Conservation (phyloP, 1,140 invertebrate genomes). For the Diorhabda elongata region DNA sequence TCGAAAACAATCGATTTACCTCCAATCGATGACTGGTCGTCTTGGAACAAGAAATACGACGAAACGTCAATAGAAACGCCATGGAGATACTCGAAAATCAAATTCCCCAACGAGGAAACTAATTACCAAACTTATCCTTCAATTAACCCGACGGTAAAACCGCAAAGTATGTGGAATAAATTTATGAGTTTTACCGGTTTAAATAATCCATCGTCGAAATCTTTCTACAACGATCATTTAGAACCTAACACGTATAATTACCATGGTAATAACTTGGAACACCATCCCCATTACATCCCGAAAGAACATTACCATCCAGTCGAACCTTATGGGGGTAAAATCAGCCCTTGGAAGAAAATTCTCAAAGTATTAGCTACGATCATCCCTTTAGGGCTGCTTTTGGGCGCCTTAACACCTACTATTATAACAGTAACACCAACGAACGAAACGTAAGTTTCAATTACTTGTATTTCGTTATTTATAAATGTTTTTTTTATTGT, state of each 20-base stretch:
- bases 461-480: background rate
- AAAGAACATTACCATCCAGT: background rate
- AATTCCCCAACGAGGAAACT: background rate
- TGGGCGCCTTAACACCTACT: conserved; percentile 54
- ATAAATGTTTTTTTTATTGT: conserved; percentile 7
- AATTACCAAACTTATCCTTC: background rate
- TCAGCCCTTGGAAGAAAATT: conserved; percentile 49
- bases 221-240: conserved; percentile 4
- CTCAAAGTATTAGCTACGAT: conserved; percentile 52
- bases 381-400: conserved; percentile 54
- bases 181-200: conserved; percentile 15
- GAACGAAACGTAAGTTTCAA: conserved; percentile 37
- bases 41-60: background rate
- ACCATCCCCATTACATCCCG: background rate
- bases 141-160: background rate
- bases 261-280: background rate
- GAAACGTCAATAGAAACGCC: background rate
- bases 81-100: background rate
- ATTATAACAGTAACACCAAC: conserved; percentile 50
- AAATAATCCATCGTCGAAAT: conserved; percentile 21
- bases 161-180: conserved; percentile 3
- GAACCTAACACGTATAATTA: background rate
- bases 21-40: background rate
- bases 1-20: background rate
- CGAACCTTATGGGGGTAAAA: background rate